Base-by-base conservation (phyloP, 2,797 vertebrate genomes). In the Heterohyrax brucei region DNA sequence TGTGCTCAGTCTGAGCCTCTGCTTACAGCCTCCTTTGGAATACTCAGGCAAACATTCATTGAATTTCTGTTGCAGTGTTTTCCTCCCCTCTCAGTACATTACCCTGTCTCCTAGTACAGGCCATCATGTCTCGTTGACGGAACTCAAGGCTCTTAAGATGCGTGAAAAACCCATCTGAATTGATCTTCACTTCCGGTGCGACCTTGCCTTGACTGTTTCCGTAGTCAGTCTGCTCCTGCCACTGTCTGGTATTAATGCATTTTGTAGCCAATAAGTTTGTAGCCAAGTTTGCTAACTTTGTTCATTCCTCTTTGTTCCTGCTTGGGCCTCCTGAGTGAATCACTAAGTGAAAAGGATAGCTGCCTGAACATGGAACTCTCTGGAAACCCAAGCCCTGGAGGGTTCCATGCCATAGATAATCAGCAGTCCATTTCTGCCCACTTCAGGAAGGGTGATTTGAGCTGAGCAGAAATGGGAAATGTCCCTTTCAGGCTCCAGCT, bases 81-180 rank as follows among this genome's bases (percentile, higher is more conserved):
- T 96, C 76, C 92, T 98, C 94, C 95, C 97, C 95, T 97, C 95
- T 96, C 97, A 95, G 97, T 98, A 98, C 98, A 98, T 98, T 98
- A 98, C 95, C 94, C 96, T 96, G 93, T 97, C 98, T 13, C 66
- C 95, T 96, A 96, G 87, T 88, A 83, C 96, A 96, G 97, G 95
- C 96, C 95, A 96, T 97, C 88, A 24, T 72, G 75, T 97, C 96
- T 97, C 95, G 96, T 59, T 18, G 28, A 16, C 87, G 93, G 96
- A 98, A 97, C 96, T 96, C 82, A 4, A 62, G 88, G 59, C 76
- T 94, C 82, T 96, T 96, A 46, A 1, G 28, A 7, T 84, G 48
- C 2, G 61, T 93, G 80, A 97, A 97, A 98, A 94, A 66, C 33
- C 5, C 10, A 92, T 96, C 94, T 96, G 94, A 95, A 97, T 97